Conservation (phyloP, 2,888 invertebrate genomes). For the Tetropium fuscum region DNA sequence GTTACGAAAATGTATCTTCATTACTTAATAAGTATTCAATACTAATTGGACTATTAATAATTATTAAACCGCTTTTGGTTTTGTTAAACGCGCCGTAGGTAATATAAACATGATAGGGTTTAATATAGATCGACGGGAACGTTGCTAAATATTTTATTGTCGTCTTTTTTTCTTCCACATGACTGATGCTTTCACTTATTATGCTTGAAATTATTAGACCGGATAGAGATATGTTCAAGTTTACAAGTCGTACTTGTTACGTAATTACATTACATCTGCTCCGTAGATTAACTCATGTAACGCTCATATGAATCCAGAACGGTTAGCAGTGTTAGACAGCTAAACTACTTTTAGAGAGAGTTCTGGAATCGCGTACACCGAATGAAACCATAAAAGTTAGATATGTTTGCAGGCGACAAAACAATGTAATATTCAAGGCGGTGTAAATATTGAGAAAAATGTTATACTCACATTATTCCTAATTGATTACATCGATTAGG, state of each 20-base stretch:
- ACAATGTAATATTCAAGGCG: too few relatives aligned
- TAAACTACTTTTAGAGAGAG: slow-evolving; percentile 19
- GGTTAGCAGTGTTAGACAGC: too few relatives aligned
- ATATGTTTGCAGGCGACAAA: too few relatives aligned
- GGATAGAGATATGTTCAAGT: slow-evolving; percentile 23
- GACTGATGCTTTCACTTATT: slow-evolving; percentile 34
- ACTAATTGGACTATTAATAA: slow-evolving; percentile 1
- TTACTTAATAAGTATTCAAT: not conserved
- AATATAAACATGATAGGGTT: not conserved
- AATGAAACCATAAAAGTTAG: too few relatives aligned
- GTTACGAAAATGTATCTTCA: not conserved
- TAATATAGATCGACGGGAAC: not conserved
- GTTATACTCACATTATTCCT: too few relatives aligned
- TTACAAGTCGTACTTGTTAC: slow-evolving; percentile 28
- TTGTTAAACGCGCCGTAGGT: not conserved
- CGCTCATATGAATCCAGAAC: slow-evolving; percentile 6
- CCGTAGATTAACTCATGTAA: slow-evolving; percentile 8
- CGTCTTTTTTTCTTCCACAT: slow-evolving; percentile 19
- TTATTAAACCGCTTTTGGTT: slow-evolving; percentile 1
- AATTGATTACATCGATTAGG: not conserved
- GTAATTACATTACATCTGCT: slow-evolving; percentile 33
- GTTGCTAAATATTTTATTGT: slow-evolving; percentile 3
- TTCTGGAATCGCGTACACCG: not conserved
- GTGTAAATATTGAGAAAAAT: too few relatives aligned
- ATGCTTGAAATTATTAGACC: slow-evolving; percentile 34